Base-by-base conservation (phyloP, 2,888 invertebrate species). In the Spisula subtruncata region DNA sequence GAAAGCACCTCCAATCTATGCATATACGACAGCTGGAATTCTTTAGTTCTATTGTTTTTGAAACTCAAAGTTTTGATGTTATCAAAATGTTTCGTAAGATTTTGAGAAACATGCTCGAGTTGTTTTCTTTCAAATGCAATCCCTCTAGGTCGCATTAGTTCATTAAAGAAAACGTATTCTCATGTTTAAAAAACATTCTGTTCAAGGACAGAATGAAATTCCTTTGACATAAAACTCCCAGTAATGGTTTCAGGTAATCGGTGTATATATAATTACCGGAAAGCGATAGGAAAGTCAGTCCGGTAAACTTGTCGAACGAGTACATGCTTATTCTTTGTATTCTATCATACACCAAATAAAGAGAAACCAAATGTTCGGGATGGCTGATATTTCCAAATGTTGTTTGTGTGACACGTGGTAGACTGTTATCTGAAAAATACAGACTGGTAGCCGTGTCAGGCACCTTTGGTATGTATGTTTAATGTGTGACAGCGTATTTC, bases 161-260 rank as follows among this genome's bases (percentile, higher is more conserved):
- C 56, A 82, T 82, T 35, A 25, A 32, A 12, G 82, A 56, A 82
- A 82, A 82, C 14, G 56, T 20, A 1, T 82, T 56, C 35, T 25
- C 5, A 4, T 16, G 14, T 20, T 12, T 1, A 12, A 25, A 4
- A 18, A 18, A 1, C 32, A 82, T 82, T 56, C 25, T 25, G 35
- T 56, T 82, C 35, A 82, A 56, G n/a, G 54, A 12, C 12, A 29
- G 54, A 5, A 12, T 48, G 16, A 56, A 32, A 18, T 56, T 46
- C 16, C 0, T n/a, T 18, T 82, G 32, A 29, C 54, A 56, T 18
- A 82, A n/a, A 12, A 56, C 16, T 18, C 82, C 82, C 0, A 82
- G 29, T 0, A 82, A 6, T 20, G n/a, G 29, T 56, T 54, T 82
- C 32, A 82, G 20, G 4, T 29, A 4, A 0, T 32, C 32, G 20